These are phyloP conservation scores for Agonopterix arenella DNA, from an alignment of 2,888 invertebrate genomes.

Conservation along the genomic window DNA sequence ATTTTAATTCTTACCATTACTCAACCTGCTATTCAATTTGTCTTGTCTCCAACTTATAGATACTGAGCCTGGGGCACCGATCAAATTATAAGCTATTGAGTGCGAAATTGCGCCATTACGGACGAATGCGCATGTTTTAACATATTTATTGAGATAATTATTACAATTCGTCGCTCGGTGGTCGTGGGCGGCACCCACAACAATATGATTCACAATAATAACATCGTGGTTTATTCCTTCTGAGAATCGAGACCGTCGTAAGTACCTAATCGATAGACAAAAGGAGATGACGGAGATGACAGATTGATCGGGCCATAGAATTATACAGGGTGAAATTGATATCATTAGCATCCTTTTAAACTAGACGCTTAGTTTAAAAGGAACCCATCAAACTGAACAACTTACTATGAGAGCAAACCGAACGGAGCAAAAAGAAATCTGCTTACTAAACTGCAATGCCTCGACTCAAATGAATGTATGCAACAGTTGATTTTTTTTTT, in stretches of 20 bases:
- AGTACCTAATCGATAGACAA: not conserved
- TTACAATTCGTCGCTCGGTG: constrained; percentile 16
- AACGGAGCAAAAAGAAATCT: too few species aligned
- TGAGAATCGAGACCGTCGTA: constrained; percentile 2
- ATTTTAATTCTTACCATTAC: not conserved
- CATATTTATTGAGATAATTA: constrained; percentile 23
- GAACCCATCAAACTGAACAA: too few species aligned
- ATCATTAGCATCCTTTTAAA: too few species aligned
- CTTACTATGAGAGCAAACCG: too few species aligned
- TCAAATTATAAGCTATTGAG: constrained; percentile 14
- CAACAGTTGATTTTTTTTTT: too few species aligned
- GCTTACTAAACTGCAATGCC: too few species aligned
- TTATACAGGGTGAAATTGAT: too few species aligned
- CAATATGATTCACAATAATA: constrained; percentile 29
- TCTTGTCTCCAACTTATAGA: too few species aligned
- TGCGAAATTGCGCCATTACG: constrained; percentile 20
- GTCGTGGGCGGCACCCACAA: constrained; percentile 37
- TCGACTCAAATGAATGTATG: too few species aligned
- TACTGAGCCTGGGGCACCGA: not conserved
- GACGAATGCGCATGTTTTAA: constrained; percentile 20
- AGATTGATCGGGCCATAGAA: constrained; percentile 15
- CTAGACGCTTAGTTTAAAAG: too few species aligned
- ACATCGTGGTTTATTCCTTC: constrained; percentile 5
- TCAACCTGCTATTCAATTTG: too few species aligned
- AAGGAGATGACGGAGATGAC: constrained; percentile 22